Evolutionary conservation across 1,140 invertebrate genomes (phyloP), one percentile per base, ranked within the genome.

Genomic region (Dysdera silvatica): DNA sequence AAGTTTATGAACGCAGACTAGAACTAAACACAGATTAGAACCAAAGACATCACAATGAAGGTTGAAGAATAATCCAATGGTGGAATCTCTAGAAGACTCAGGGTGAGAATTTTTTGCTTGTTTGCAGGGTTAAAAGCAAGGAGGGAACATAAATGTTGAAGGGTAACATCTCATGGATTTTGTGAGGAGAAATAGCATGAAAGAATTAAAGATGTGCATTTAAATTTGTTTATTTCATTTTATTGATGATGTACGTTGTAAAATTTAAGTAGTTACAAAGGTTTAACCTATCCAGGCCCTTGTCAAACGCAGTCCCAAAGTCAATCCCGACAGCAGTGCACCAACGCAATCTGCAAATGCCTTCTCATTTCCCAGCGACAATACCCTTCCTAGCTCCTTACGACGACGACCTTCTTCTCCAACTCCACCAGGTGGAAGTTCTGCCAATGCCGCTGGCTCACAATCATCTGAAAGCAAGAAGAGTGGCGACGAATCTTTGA

Each of bases 381-480:
- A 76, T 32, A 69, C 74, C 47, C 52, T 77, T 26, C 75, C 75
- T n/a, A 76, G 74, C 41, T 76, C 85, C 2, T 76, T 89, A 12
- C 76, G 87, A 1, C 80, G 87, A 40, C 79, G 86, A 31, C 80
- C 85, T 0, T 87, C 88, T 0, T 88, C 87, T 61, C 85, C 88
- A 2, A 75, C 81, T 33, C 24, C 53, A 35, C 24, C 54, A 8
- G 49, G 55, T 35, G n/a, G 31, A 23, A 31, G 24, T 52, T 23
- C 37, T 33, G 14, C 33, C 5, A 60, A 45, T 47, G 52, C 48
- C 67, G 40, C 70, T 69, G 52, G 49, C 24, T 49, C 53, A 37
- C 33, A 49, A n/a, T 12, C 71, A 71, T 53, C 33, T 70, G 72
- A 66, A 57, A 66, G 49, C 23, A 69, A 70, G 35, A 71, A 71